Base-by-base conservation (phyloP, 2,113 vertebrate species). In the Actinemys pallida region DNA sequence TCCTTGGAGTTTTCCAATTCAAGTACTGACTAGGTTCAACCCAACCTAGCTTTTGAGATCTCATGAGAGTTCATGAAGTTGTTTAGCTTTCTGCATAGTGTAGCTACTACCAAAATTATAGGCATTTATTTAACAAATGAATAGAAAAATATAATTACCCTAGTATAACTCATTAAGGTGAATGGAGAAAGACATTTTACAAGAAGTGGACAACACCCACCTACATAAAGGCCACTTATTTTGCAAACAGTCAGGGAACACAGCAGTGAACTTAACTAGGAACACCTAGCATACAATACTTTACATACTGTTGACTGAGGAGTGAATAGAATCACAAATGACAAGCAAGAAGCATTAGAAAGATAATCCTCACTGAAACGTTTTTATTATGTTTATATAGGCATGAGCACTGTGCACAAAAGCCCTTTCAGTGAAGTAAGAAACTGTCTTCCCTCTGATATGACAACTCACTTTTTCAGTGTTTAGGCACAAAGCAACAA, bases 251-350 rank as follows among this genome's bases (percentile, higher is more conserved):
- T 35, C 4, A 54, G 94, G 78, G 69, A 56, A 50, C 35, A 89
- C 53, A 95, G 53, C 65, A 54, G 35, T 2, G 4, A 88, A 53
- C 45, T 35, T 6, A 79, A 84, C 84, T 81, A 50, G 83, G 84
- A 96, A 84, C 49, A 86, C 27, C 81, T 79, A 62, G 31, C 49
- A 65, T 24, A 88, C 24, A 80, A 79, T 79, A 72, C 11, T 79
- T 54, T 84, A 27, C 54, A 54, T 47, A 19, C 54, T 49, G 86
- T 79, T 88, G 91, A 92, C 50, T 84, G 81, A 92, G 83, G 56
- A 65, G 52, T 88, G 91, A 84, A 79, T 78, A 79, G 90, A 88
- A 92, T 79, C 72, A 88, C 79, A 79, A 92, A 87, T 62, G 85
- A 94, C 53, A 65, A 76, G 53, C 29, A 59, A 49, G 88, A 90